A percentile compares a stretch with the other conserved stretches of the same genome.
Conservation (phyloP, 2,113 vertebrate species). For the Brachypteracias leptosomus region DNA sequence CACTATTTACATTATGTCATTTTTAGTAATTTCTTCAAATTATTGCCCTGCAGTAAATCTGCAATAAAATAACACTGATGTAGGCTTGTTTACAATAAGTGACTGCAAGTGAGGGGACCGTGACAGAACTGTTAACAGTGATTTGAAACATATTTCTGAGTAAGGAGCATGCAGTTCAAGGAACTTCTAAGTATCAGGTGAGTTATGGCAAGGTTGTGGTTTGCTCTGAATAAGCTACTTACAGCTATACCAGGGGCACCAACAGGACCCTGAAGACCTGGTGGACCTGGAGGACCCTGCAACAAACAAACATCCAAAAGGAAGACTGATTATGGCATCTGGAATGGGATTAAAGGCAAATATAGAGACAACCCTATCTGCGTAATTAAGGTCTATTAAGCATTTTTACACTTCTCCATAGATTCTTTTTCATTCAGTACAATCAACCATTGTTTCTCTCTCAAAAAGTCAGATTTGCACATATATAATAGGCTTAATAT, state of each 20-base stretch:
- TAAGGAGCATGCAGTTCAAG: neutral
- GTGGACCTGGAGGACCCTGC: constrained; percentile 93
- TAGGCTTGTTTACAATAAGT: neutral
- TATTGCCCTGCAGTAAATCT: neutral
- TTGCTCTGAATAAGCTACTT: constrained; percentile 67
- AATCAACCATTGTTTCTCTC: neutral
- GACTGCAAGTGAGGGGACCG: neutral
- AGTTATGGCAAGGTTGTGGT: neutral
- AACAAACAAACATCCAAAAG: constrained; percentile 25
- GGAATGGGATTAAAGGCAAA: neutral
- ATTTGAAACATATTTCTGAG: neutral
- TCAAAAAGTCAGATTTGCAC: neutral
- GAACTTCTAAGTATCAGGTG: neutral
- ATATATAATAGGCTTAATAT: neutral
- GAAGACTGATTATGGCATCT: neutral
- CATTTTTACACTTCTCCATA: neutral
- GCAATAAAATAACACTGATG: neutral
- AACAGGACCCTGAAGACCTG: constrained; percentile 92
- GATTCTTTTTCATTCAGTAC: neutral
- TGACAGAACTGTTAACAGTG: neutral
- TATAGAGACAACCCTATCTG: neutral
- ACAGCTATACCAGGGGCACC: constrained; percentile 95
- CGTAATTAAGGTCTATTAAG: neutral
- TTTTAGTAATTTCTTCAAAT: neutral
- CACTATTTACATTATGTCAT: neutral